Percentiles rank a stretch among this genome's conserved stretches.
These are phyloP conservation scores for Sula dactylatra DNA, from an alignment of 2,113 vertebrate species.

Conservation along the genomic window DNA sequence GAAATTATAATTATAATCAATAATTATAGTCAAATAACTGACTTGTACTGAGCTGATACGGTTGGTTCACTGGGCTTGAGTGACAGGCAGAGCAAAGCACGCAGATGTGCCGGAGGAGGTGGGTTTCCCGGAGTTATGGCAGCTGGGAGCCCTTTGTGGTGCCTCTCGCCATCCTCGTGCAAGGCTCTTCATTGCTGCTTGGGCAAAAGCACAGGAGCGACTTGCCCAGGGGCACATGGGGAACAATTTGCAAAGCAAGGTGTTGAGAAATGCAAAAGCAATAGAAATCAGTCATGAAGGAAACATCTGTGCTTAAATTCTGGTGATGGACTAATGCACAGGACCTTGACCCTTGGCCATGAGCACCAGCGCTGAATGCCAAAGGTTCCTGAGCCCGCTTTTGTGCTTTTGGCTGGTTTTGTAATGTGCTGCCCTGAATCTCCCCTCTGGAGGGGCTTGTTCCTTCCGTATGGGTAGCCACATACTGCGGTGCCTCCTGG, in stretches of 20 bases:
- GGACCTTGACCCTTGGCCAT: rapidly evolving
- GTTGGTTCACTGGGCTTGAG: not conserved
- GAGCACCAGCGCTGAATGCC: not conserved
- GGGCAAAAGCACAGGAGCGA: not conserved
- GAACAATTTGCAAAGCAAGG: not conserved
- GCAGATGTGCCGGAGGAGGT: rapidly evolving
- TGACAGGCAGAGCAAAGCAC: not conserved
- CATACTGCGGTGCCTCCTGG: not conserved
- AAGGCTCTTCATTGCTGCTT: not conserved
- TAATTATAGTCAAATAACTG: slow-evolving; percentile 25
- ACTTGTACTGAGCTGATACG: not conserved
- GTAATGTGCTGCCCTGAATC: not conserved
- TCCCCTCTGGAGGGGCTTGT: not conserved
- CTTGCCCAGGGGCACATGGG: not conserved
- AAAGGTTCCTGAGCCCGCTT: rapidly evolving
- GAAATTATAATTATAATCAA: slow-evolving; percentile 31
- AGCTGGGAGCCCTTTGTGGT: not conserved
- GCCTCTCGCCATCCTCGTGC: not conserved
- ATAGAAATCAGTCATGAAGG: not conserved
- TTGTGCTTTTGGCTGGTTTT: not conserved
- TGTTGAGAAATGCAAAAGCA: not conserved
- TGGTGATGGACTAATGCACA: not conserved
- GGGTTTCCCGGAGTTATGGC: not conserved
- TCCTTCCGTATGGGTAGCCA: not conserved
- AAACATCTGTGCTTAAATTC: not conserved